phyloP scores from a whole-genome alignment of 2,888 invertebrate genomes.

The Malacosoma neustria region DNA sequence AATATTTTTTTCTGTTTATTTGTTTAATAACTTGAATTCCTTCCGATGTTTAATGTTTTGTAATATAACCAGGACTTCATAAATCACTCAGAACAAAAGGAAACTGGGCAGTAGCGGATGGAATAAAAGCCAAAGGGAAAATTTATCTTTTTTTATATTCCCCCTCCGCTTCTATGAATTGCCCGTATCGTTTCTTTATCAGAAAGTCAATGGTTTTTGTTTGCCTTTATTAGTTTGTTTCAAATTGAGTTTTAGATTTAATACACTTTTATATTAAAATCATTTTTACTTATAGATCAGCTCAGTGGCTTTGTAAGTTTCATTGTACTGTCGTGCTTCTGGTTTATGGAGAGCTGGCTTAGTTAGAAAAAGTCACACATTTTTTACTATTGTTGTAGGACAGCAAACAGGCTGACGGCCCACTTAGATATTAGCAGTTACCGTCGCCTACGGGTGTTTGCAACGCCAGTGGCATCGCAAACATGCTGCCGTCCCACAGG shows the following conservation, averaged over 20 bases:
- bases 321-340: too few relatives aligned
- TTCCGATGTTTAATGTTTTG: constrained; percentile 41
- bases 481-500: too few relatives aligned
- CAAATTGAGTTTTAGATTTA: not conserved
- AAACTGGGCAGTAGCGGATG: constrained; percentile 23
- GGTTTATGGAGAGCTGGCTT: too few relatives aligned
- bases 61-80: constrained; percentile 43
- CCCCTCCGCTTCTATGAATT: constrained; percentile 20
- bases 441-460: too few relatives aligned
- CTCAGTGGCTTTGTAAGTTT: too few relatives aligned
- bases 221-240: constrained; percentile 16
- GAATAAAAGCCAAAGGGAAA: constrained; percentile 29
- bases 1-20: constrained; percentile 17
- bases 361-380: too few relatives aligned
- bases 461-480: too few relatives aligned
- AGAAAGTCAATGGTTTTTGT: constrained; percentile 32
- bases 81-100: constrained; percentile 45
- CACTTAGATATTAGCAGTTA: too few relatives aligned
- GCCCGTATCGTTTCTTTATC: constrained; percentile 29
- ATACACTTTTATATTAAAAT: too few relatives aligned
- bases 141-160: constrained; percentile 28
- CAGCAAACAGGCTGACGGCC: too few relatives aligned
- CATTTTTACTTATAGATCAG: too few relatives aligned
- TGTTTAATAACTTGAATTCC: constrained; percentile 33
- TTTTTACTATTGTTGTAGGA: too few relatives aligned